A percentile compares a stretch with the other conserved stretches of the same genome.
These are phyloP conservation scores for Cercopithecus diana DNA, from an alignment of 2,797 vertebrate species.

Conservation along the genomic window DNA sequence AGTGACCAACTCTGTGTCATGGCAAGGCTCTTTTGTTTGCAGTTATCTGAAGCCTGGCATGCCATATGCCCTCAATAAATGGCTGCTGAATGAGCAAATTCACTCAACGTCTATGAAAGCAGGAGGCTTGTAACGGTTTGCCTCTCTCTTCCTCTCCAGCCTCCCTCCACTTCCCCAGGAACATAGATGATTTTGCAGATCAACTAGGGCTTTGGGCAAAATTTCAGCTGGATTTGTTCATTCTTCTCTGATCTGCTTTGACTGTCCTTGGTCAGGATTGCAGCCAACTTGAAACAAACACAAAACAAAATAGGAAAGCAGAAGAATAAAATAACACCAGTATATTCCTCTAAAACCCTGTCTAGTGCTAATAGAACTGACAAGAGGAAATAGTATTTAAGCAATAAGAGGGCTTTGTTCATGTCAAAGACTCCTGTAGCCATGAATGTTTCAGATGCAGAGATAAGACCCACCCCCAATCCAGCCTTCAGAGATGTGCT, in stretches of 20 bases:
- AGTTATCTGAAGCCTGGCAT: neutral
- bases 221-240: constrained; percentile 56
- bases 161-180: neutral
- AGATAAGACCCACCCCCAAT: constrained; percentile 77
- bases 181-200: constrained; percentile 40
- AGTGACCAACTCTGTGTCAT: neutral
- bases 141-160: neutral
- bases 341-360: constrained; percentile 67
- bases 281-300: constrained; percentile 55
- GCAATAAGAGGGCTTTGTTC: constrained; percentile 79
- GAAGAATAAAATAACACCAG: constrained; percentile 58
- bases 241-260: constrained; percentile 60
- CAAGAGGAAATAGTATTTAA: constrained; percentile 79
- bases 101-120: neutral
- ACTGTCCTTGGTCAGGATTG: constrained; percentile 59
- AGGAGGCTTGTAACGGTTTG: neutral
- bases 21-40: neutral
- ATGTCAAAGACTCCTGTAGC: constrained; percentile 72
- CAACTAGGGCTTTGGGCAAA: constrained; percentile 18
- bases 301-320: constrained; percentile 58
- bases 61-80: neutral
- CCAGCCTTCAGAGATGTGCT: constrained; percentile 76
- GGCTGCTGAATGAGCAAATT: neutral
- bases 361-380: constrained; percentile 67
- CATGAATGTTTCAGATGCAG: constrained; percentile 81